Conservation (phyloP, 2,797 vertebrate genomes). For the Galago senegalensis region DNA sequence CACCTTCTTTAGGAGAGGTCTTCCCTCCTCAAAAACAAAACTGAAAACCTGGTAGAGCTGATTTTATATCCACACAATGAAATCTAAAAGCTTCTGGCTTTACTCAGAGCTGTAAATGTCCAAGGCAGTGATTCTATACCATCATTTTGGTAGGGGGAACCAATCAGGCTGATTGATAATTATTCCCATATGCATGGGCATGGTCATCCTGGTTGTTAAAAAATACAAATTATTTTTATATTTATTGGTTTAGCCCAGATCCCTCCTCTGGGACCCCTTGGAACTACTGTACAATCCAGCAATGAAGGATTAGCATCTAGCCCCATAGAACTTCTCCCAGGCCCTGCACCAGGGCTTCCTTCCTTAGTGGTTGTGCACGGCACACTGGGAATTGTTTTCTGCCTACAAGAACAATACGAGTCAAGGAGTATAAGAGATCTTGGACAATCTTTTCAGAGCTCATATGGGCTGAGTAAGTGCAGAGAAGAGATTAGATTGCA, state of each 20-base stretch:
- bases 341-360: not conserved
- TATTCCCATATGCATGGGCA: not conserved
- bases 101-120: not conserved
- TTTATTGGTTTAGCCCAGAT: not conserved
- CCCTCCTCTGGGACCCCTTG: not conserved
- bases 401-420: not conserved
- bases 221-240: not conserved
- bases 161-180: not conserved
- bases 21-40: not conserved
- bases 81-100: not conserved
- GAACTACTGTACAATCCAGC: not conserved
- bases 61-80: not conserved
- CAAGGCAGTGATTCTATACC: not conserved
- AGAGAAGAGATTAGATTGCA: not conserved
- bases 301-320: not conserved
- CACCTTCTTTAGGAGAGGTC: not conserved
- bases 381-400: not conserved
- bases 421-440: not conserved
- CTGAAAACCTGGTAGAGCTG: not conserved
- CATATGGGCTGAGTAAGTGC: not conserved
- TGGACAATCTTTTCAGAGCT: not conserved
- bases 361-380: not conserved
- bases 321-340: not conserved
- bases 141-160: not conserved
- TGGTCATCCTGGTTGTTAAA: not conserved